These are phyloP conservation scores for Nyctibius bracteatus DNA, from an alignment of 2,113 vertebrate species.

Conservation along the genomic window DNA sequence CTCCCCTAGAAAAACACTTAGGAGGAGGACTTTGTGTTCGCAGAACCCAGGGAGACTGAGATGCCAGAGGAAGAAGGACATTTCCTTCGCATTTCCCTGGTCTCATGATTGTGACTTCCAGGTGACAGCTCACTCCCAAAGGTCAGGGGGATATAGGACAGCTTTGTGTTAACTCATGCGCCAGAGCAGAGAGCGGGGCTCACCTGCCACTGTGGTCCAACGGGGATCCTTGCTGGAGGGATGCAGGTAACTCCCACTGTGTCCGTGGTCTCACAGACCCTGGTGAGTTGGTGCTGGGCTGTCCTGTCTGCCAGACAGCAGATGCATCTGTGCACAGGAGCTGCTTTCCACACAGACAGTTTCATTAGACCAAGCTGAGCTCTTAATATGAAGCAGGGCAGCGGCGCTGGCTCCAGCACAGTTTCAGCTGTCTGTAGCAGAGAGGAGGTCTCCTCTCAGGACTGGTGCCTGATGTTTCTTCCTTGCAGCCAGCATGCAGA, in stretches of 20 bases:
- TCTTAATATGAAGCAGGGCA: neutral
- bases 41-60: neutral
- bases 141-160: neutral
- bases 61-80: neutral
- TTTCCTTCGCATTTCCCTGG: neutral
- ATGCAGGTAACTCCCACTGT: neutral
- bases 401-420: fast-evolving
- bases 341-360: neutral
- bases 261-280: neutral
- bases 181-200: neutral
- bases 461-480: neutral
- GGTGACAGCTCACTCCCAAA: neutral
- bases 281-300: neutral
- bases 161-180: neutral
- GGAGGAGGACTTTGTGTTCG: neutral
- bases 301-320: neutral
- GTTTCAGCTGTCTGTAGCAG: neutral
- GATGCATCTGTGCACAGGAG: neutral
- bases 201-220: neutral
- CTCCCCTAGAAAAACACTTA: neutral
- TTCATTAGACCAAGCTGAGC: neutral
- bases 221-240: neutral
- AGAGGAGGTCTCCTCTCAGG: neutral
- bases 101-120: neutral
- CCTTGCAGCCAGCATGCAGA: neutral